Conservation (phyloP, 2,113 vertebrate genomes). For the Chrysemys picta region DNA sequence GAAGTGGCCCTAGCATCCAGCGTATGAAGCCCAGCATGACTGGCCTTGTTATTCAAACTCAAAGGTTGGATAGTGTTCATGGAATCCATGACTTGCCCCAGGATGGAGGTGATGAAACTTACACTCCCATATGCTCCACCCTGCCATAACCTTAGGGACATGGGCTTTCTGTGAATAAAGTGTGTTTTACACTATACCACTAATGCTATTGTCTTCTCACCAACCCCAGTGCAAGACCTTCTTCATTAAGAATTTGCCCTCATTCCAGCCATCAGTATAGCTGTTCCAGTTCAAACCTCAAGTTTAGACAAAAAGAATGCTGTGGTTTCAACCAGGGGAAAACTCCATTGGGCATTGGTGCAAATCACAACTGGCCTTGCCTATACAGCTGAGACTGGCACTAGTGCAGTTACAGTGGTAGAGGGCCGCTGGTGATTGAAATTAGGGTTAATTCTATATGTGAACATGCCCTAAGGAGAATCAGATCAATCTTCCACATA, state of each 20-base stretch:
- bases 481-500: too few species aligned
- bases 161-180: background rate
- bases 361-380: too few species aligned
- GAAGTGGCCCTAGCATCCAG: background rate
- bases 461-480: too few species aligned
- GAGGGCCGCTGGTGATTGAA: too few species aligned
- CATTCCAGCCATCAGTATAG: too few species aligned
- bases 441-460: too few species aligned
- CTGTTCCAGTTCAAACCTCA: too few species aligned
- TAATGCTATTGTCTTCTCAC: background rate
- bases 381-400: too few species aligned
- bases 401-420: too few species aligned
- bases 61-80: background rate
- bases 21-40: rapidly evolving
- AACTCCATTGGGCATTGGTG: too few species aligned
- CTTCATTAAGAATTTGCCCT: background rate
- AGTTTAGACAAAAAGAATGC: too few species aligned
- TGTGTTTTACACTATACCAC: background rate
- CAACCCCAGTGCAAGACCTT: background rate
- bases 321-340: too few species aligned
- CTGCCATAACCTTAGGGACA: background rate
- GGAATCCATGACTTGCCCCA: background rate
- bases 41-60: background rate
- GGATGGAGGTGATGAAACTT: background rate
- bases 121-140: background rate